Evolutionary conservation across 1,140 invertebrate genomes (phyloP), one percentile per base, ranked within the genome.

Genomic region (Drosophila sproati): DNA sequence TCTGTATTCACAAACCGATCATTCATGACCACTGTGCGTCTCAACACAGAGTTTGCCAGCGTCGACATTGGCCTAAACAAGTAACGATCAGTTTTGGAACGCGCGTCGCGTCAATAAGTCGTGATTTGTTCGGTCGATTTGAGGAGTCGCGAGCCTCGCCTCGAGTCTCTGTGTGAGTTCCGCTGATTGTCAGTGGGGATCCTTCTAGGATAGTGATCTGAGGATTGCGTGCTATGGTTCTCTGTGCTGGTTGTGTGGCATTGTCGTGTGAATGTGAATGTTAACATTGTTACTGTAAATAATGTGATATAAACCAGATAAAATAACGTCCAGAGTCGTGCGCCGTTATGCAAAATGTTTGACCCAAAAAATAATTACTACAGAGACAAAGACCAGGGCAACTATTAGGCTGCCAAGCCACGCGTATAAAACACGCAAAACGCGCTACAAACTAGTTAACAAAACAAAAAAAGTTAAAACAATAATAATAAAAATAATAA

Each of bases 311-410:
- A 57, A 29, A 59, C 50, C 57, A 73, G 73, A 61, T 45, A 62
- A 32, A 68, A 45, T 43, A 62, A 47, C 4, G 57, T 60, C 57
- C 45, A 60, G 56, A 77, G 55, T 60, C 77, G 57, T 50, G 57
- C 75, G 69, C 82, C 78, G 82, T 87, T 87, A 87, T 80, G 82
- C 82, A 87, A 87, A 87, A 76, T 73, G 73, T 62, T 72, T 75
- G 68, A 82, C 82, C 82, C 62, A 87, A 82, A 87, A 87, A 87
- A 50, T 79, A 78, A 76, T 73, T 74, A 87, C 73, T 76, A 73
- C 73, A 64, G 59, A 47, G 78, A 73, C 73, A 64, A 54, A 47
- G 78, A 70, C 64, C 56, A 59, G 75, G 72, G 73, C 51, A 67
- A 28, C 70, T 59, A 52, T 67, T 73, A 77, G 59, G 64, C 52